These are phyloP conservation scores for Pangasianodon gigas DNA, from an alignment of 2,113 vertebrate genomes.

Conservation along the genomic window DNA sequence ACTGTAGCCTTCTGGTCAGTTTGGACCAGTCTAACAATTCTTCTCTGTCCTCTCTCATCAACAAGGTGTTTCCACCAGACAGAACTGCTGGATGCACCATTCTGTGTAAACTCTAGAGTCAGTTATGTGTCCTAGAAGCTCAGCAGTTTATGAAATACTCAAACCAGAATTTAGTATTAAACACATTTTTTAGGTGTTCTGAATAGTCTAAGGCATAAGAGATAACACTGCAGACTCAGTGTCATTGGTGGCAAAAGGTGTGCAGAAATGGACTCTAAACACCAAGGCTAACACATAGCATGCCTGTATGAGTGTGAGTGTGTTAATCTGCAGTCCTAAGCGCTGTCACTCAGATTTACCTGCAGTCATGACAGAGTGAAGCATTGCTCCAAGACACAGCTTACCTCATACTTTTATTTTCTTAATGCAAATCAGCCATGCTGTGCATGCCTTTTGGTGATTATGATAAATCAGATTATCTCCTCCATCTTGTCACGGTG, in stretches of 20 bases:
- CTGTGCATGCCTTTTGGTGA: slow-evolving; percentile 69
- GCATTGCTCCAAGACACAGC: slow-evolving; percentile 63
- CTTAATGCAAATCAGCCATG: slow-evolving; percentile 71
- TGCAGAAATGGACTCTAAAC: background rate
- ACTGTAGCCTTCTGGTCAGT: background rate
- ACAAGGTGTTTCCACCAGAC: background rate
- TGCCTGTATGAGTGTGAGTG: slow-evolving; percentile 23
- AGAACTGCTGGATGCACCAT: background rate
- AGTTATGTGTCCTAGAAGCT: background rate
- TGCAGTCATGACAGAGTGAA: slow-evolving; percentile 68
- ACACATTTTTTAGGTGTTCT: too few relatives aligned
- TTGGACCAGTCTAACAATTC: background rate
- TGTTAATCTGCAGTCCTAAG: slow-evolving; percentile 64
- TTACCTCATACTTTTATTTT: slow-evolving; percentile 68
- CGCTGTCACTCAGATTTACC: slow-evolving; percentile 74
- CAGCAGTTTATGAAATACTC: background rate
- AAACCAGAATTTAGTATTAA: too few relatives aligned
- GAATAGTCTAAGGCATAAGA: background rate
- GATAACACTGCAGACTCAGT: background rate
- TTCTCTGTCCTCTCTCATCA: background rate
- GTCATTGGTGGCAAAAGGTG: background rate
- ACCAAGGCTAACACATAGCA: background rate
- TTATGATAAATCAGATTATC: slow-evolving; percentile 79
- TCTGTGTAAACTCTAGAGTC: background rate
- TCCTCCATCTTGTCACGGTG: slow-evolving; percentile 74